Percentiles rank a stretch among this genome's conserved stretches.
phyloP scores from a whole-genome alignment of 2,113 vertebrate species.

The Centrocercus urophasianus region DNA sequence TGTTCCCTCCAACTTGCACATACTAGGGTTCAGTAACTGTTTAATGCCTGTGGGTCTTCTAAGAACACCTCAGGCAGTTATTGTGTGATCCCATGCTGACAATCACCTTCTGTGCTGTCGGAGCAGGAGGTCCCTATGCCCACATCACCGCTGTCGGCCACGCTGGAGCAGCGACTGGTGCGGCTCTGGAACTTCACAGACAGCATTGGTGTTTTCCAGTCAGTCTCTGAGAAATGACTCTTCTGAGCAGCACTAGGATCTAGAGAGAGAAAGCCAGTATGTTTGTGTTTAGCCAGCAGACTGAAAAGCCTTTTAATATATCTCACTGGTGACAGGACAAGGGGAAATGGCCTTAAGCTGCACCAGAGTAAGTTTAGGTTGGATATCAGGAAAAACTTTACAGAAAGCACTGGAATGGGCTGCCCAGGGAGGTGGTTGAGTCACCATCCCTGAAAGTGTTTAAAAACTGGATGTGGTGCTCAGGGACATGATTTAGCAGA shows the following conservation, averaged over 20 bases:
- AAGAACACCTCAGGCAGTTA: no score
- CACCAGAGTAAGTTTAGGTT: no score
- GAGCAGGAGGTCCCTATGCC: slow-evolving; percentile 86
- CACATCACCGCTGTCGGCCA: slow-evolving; percentile 82
- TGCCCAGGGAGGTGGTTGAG: no score
- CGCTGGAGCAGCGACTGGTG: slow-evolving; percentile 80
- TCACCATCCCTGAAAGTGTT: no score
- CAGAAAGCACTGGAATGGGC: no score
- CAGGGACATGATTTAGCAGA: no score
- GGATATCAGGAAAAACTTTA: no score
- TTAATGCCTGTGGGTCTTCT: background rate
- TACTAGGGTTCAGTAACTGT: background rate
- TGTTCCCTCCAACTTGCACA: background rate
- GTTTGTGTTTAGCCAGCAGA: background rate
- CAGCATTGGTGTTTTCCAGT: slow-evolving; percentile 88
- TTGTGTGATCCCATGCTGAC: background rate
- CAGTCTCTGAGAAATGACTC: slow-evolving; percentile 75
- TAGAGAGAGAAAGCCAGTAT: slow-evolving; percentile 10
- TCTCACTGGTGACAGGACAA: no score
- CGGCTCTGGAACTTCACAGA: slow-evolving; percentile 85
- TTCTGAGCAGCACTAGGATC: slow-evolving; percentile 44
- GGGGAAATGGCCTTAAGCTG: no score
- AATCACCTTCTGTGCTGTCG: slow-evolving; percentile 88
- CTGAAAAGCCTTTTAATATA: background rate
- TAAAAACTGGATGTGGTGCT: no score